These are phyloP conservation scores for Anolis carolinensis DNA, from an alignment of 2,113 vertebrate species.

Conservation along the genomic window DNA sequence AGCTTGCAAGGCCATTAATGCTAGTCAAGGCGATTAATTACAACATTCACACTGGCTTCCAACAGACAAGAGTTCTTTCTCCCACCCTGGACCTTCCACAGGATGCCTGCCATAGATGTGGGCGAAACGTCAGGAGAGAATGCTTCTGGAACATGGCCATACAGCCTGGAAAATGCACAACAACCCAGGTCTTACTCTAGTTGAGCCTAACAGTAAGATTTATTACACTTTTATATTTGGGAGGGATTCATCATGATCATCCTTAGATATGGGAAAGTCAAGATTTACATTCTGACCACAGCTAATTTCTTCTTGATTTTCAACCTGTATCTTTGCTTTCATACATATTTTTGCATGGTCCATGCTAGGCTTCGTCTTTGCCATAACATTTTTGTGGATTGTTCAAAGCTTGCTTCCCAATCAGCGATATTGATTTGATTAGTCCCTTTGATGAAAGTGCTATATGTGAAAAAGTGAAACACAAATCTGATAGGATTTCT, in stretches of 20 bases:
- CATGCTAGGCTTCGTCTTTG: constrained; percentile 42
- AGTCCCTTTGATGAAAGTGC: constrained; percentile 72
- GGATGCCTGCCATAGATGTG: too few relatives aligned
- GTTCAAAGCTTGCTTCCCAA: constrained; percentile 48
- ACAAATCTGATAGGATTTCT: constrained; percentile 72
- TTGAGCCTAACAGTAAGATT: too few relatives aligned
- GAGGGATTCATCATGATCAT: not conserved
- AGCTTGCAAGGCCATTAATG: too few relatives aligned
- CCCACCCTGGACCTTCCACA: too few relatives aligned
- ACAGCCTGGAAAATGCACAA: too few relatives aligned
- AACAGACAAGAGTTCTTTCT: too few relatives aligned
- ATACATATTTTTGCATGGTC: constrained; percentile 6
- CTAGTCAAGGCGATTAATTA: too few relatives aligned
- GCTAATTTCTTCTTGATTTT: constrained; percentile 13
- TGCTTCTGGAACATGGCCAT: too few relatives aligned
- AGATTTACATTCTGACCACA: not conserved
- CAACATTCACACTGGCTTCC: too few relatives aligned
- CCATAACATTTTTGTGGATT: constrained; percentile 21
- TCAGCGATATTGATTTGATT: constrained; percentile 75
- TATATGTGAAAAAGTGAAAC: constrained; percentile 28
- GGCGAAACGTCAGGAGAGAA: too few relatives aligned
- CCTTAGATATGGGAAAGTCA: not conserved
- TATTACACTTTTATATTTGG: too few relatives aligned
- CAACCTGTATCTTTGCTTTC: constrained; percentile 30
- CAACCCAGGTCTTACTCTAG: too few relatives aligned